Conservation (phyloP, 2,797 vertebrate species). For the Eleutherodactylus coqui region DNA sequence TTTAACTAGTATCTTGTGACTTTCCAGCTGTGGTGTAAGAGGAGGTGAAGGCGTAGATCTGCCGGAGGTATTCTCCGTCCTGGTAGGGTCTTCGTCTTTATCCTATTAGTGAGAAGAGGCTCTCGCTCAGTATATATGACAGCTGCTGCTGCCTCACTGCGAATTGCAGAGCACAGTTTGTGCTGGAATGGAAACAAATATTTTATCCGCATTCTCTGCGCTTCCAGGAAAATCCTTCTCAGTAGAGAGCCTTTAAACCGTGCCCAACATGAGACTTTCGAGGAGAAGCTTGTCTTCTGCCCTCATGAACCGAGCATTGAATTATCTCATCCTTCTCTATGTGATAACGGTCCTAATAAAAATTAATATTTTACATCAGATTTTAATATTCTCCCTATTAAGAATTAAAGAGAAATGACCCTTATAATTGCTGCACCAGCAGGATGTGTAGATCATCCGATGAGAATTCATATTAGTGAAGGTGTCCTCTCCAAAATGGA, state of each 20-base stretch:
- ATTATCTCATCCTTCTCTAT: constrained; percentile 12
- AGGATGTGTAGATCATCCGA: not conserved
- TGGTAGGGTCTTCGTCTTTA: not conserved
- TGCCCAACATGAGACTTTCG: constrained; percentile 13
- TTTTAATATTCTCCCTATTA: not conserved
- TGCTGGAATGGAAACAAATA: constrained; percentile 59
- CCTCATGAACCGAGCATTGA: not conserved
- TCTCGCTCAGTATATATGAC: constrained; percentile 35
- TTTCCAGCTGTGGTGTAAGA: constrained; percentile 8
- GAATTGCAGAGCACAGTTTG: constrained; percentile 53
- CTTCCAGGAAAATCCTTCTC: constrained; percentile 53
- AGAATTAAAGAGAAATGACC: not conserved
- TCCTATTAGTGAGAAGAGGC: constrained; percentile 42
- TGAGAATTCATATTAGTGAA: no score
- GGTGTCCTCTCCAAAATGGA: no score
- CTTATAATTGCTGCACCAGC: not conserved
- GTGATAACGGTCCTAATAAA: not conserved
- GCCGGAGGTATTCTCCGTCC: constrained; percentile 22
- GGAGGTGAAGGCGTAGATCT: constrained; percentile 28
- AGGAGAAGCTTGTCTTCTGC: constrained; percentile 14
- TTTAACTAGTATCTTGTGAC: not conserved
- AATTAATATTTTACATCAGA: not conserved
- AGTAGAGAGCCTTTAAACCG: constrained; percentile 7
- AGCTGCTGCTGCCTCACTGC: constrained; percentile 41
- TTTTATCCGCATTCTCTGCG: constrained; percentile 38